Conservation (phyloP, 1,140 invertebrate species). For the Melitaea cinxia region DNA sequence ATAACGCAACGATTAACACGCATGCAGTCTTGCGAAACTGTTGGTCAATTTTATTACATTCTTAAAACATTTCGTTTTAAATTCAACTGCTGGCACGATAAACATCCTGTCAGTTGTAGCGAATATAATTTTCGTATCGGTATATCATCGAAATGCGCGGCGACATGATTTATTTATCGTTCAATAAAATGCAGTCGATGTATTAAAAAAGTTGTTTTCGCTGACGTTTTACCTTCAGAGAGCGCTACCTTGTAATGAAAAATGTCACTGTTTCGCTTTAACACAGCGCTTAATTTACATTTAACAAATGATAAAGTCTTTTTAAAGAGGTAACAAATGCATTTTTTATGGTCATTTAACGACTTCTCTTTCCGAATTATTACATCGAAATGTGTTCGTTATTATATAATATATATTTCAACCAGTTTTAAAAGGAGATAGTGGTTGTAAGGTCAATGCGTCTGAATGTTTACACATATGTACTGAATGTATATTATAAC, state of each 20-base stretch:
- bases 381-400: background rate
- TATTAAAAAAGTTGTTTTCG: constrained; percentile 14
- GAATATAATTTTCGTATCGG: constrained; percentile 8
- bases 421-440: too few relatives aligned
- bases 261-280: background rate
- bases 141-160: constrained; percentile 9
- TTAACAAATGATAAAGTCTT: background rate
- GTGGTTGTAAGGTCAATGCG: too few relatives aligned
- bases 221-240: constrained; percentile 2
- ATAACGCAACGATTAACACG: background rate
- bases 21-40: too few relatives aligned
- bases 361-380: background rate
- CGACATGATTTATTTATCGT: constrained; percentile 25
- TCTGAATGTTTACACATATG: too few relatives aligned
- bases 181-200: background rate
- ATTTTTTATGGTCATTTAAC: background rate
- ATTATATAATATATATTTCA: too few relatives aligned
- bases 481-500: too few relatives aligned
- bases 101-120: constrained; percentile 14
- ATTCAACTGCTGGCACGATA: background rate
- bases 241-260: constrained; percentile 7
- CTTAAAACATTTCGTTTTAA: background rate
- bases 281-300: background rate
- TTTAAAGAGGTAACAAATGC: background rate
- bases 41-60: background rate